Base-by-base conservation (phyloP, 2,113 vertebrate genomes). In the Gymnorhina tibicen region DNA sequence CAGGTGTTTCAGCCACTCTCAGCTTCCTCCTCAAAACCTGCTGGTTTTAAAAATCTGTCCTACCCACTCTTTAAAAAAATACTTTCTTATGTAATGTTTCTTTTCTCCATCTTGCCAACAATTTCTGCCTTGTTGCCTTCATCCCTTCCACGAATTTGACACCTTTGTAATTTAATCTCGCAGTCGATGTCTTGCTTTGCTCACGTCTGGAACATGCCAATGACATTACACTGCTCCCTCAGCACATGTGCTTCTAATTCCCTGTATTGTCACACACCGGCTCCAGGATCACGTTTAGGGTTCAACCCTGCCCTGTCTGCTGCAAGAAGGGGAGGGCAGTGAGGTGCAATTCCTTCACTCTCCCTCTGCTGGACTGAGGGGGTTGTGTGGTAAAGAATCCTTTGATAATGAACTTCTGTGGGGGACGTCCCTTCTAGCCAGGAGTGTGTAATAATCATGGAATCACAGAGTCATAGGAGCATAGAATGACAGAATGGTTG, bases 171-270 rank as follows among this genome's bases (percentile, higher is more conserved):
- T 84, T 96, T 70, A 96, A 93, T 86, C 91, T 95, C 37, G 1
- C 63, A 23, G 81, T 81, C 86, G 14, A 11, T 92, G 94, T 89
- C 94, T 91, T 92, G 83, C 78, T 88, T 70, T 91, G 66, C 80
- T 96, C 50, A 19, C 0, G 10, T 53, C 87, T 97, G 3, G 15
- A 74, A 49, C 42, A 49, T 85, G 94, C 89, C 91, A 82, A 16
- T 93, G 85, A 74, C 41, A 42, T 92, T 70, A 87, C 55, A 11
- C 35, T 78, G 86, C 85, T 96, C 26, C 63, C 44, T 68, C 23
- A 72, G 70, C 80, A 94, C 93, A 89, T 80, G 82, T 95, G 95
- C 95, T 96, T 93, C 91, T 55, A 58, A 95, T 95, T 96, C 87
- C 13, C 59, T 63, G 13, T 9, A 27, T 67, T 74, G 91, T 93